Evolutionary conservation across 2,797 vertebrate genomes (phyloP).

Genomic region (Alfaro cultratus): DNA sequence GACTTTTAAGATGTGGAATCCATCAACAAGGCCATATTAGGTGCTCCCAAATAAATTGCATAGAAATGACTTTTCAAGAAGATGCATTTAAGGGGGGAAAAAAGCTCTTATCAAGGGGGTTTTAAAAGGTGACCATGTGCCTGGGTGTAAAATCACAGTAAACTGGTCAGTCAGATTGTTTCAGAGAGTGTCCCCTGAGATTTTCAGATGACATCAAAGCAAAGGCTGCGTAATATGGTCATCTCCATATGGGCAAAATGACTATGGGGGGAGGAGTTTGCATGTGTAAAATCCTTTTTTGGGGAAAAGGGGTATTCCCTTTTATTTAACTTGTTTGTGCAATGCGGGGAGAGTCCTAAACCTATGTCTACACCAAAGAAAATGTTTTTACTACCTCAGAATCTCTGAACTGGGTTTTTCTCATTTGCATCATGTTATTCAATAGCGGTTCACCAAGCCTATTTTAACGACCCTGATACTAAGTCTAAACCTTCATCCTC

Average conservation of each 20-base stretch:
- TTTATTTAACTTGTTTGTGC: neutral
- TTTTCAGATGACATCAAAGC: conserved; percentile 4
- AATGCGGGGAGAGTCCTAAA: neutral
- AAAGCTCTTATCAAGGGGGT: neutral
- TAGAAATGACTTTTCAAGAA: neutral
- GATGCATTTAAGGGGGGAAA: neutral
- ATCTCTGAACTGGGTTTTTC: neutral
- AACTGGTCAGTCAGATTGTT: conserved; percentile 6
- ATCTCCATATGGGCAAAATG: neutral
- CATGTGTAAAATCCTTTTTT: neutral
- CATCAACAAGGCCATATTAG: neutral
- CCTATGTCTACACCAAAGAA: neutral
- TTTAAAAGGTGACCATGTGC: conserved; percentile 1
- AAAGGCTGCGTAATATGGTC: neutral
- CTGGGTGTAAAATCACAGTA: conserved; percentile 15
- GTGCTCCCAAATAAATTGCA: neutral
- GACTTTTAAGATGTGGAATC: neutral
- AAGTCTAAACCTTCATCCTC: neutral
- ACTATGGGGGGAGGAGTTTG: neutral
- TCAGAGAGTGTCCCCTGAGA: conserved; percentile 23
- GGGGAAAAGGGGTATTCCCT: neutral
- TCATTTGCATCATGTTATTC: neutral
- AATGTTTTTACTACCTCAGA: neutral
- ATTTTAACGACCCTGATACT: neutral
- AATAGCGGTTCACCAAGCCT: neutral